Evolutionary conservation across 2,888 invertebrate genomes (phyloP), one percentile per base, ranked within the genome.

Genomic region (Blastobasis adustella): DNA sequence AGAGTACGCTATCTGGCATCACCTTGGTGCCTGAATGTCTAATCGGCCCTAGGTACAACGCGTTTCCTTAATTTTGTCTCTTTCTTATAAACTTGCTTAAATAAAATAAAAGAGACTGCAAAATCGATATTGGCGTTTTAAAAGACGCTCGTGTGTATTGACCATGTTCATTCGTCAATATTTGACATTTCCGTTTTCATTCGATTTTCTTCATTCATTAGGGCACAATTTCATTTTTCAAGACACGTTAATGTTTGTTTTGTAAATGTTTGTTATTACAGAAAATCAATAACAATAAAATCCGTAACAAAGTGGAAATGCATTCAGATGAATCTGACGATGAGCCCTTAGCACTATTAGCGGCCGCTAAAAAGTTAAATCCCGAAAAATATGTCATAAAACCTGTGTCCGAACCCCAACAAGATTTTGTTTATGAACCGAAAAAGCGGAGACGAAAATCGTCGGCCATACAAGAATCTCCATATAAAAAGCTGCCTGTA

Each of bases 261-360:
- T 23, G 23, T 23, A 23, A 23, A 23, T 23, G 23, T 23, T 23
- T 23, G 23, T 23, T 23, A 23, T 23, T 23, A 23, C 23, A 23
- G 23, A 23, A 23, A 23, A 23, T 23, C 23, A 23, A 3, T 23
- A 23, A 23, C 3, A 23, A 23, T 23, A 23, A 3, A 23, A 3
- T 23, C 23, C 3, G 23, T 23, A 23, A 23, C 3, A 23, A 23
- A 23, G 5, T 37, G 6, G 53, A 36, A 49, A 78, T 79, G 78
- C 42, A 65, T 46, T 78, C 78, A 5, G 82, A 82, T 38, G 89
- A 88, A 49, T 88, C 89, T 0, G 89, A 89, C 49, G 84, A 89
- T 55, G 89, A 89, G 63, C 88, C 89, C 1, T 63, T 89, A 49
- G 77, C 89, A 4, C 61, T 73, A 49, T 63, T 87, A 57, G 86